Percentiles rank a stretch among this genome's conserved stretches.
Conservation (phyloP, 1,140 invertebrate species). For the Branchinecta lindahli region DNA sequence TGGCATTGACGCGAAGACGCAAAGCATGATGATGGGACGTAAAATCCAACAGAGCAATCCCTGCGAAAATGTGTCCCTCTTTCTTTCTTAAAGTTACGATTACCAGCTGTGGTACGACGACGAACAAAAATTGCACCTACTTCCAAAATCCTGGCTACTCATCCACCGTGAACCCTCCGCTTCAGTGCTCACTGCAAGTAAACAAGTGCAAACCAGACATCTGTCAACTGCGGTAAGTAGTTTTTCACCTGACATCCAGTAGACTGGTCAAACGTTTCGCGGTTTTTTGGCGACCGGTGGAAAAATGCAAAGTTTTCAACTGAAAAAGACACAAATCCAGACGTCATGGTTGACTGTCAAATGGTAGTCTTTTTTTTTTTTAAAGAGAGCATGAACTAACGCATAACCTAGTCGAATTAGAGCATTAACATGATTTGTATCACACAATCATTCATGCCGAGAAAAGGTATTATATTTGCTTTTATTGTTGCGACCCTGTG, state of each 20-base stretch:
- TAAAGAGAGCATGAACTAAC: no score
- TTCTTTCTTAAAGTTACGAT: constrained; percentile 1
- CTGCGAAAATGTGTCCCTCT: background rate
- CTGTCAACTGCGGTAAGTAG: constrained; percentile 39
- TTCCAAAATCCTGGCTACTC: constrained; percentile 59
- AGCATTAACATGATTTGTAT: no score
- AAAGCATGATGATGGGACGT: background rate
- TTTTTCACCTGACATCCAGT: background rate
- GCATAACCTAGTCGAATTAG: no score
- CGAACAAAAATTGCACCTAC: constrained; percentile 61
- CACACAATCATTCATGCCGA: no score
- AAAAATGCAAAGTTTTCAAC: no score
- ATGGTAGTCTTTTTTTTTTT: no score
- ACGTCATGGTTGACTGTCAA: no score
- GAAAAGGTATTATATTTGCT: no score
- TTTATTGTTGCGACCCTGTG: no score
- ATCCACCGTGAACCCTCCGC: constrained; percentile 26
- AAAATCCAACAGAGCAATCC: background rate
- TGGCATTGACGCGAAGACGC: background rate
- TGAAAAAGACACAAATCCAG: no score
- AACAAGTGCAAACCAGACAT: constrained; percentile 41
- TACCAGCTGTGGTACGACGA: constrained; percentile 43
- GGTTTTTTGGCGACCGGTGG: no score
- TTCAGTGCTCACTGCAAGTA: constrained; percentile 43
- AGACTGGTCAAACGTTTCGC: no score